Conservation (phyloP, 2,113 vertebrate species). For the Crotalus helleri region DNA sequence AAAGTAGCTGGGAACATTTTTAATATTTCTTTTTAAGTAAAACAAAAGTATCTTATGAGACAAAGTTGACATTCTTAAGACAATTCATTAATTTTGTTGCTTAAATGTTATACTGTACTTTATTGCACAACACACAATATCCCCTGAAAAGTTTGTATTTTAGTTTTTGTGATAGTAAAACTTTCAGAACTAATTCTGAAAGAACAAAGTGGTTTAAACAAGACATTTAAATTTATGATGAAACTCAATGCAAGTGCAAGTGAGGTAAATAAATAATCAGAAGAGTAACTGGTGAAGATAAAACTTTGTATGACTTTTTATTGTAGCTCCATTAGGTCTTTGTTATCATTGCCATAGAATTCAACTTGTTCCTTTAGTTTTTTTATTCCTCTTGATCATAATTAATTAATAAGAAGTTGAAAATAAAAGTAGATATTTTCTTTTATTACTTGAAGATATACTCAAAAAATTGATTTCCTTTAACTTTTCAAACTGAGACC, state of each 20-base stretch:
- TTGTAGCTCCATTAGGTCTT: constrained; percentile 66
- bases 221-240: constrained; percentile 69
- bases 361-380: constrained; percentile 65
- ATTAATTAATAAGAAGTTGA: constrained; percentile 17
- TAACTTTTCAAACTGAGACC: constrained; percentile 50
- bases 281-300: constrained; percentile 77
- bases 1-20: constrained; percentile 58
- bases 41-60: constrained; percentile 54
- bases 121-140: constrained; percentile 61
- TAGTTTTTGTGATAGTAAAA: constrained; percentile 69
- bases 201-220: constrained; percentile 74
- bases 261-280: constrained; percentile 75
- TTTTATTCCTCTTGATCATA: constrained; percentile 64
- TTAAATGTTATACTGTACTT: constrained; percentile 58
- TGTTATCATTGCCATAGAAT: constrained; percentile 66
- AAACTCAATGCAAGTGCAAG: constrained; percentile 70
- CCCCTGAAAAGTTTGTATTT: constrained; percentile 76
- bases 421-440: constrained; percentile 26
- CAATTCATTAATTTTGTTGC: constrained; percentile 68
- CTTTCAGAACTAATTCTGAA: constrained; percentile 69
- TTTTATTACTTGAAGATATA: background rate
- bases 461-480: constrained; percentile 35
- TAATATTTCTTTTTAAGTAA: constrained; percentile 62
- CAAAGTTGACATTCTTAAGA: constrained; percentile 70
- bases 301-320: constrained; percentile 78